Conservation (phyloP, 2,113 vertebrate genomes). For the Ciconia maguari region DNA sequence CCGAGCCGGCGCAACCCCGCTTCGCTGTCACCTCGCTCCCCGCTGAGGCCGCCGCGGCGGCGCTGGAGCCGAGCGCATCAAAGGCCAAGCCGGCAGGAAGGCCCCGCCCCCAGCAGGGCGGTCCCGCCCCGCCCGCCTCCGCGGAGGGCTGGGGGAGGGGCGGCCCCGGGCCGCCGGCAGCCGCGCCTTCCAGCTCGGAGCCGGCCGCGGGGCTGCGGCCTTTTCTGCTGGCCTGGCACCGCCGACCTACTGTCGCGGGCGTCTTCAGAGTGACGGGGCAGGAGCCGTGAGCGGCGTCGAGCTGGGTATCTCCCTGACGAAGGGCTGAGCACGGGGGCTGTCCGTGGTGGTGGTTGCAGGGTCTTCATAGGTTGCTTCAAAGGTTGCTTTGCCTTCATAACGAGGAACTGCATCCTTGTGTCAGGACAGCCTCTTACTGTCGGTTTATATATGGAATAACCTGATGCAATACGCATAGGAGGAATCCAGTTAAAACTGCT, state of each 20-base stretch:
- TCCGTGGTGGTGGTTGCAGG: accelerated
- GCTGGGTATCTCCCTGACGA: accelerated
- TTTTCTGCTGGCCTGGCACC: too few relatives aligned
- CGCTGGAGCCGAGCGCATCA: not conserved
- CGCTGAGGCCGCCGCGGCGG: not conserved
- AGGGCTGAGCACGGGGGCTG: not conserved
- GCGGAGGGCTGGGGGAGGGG: too few relatives aligned
- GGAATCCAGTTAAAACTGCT: not conserved
- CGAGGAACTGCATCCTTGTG: accelerated
- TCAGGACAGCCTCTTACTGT: not conserved
- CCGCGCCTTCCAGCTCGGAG: accelerated
- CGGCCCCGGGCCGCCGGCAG: accelerated
- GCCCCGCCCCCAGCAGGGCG: not conserved
- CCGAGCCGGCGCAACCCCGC: not conserved
- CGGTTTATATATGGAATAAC: not conserved
- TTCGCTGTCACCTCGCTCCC: not conserved
- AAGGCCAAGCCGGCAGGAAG: too few relatives aligned
- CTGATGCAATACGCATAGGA: too few relatives aligned
- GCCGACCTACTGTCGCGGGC: too few relatives aligned
- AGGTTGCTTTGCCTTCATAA: too few relatives aligned
- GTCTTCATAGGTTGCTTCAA: too few relatives aligned
- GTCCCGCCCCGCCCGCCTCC: not conserved
- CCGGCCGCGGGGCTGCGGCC: not conserved
- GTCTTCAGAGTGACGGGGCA: not conserved
- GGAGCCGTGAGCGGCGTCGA: not conserved